Conservation (phyloP, 2,797 vertebrate species). For the Spinus pinus region DNA sequence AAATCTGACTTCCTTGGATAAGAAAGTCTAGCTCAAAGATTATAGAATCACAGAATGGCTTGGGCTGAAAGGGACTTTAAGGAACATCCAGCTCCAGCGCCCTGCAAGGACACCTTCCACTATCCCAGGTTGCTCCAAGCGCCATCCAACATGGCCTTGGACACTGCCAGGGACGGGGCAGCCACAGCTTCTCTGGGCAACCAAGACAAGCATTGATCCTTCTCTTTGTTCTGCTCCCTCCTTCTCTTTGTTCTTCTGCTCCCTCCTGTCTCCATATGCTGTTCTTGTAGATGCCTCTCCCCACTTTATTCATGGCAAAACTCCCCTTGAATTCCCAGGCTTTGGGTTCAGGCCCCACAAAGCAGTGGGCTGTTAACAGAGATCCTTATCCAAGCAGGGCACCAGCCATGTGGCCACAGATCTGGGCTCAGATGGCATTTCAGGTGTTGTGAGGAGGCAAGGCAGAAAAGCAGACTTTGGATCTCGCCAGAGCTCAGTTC, state of each 20-base stretch:
- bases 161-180: not conserved
- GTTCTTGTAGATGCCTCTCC: not conserved
- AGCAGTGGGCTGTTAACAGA: not conserved
- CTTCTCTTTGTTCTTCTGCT: not conserved
- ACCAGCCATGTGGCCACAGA: rapidly evolving
- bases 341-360: not conserved
- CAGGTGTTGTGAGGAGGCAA: constrained; percentile 29
- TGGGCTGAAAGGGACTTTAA: not conserved
- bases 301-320: not conserved
- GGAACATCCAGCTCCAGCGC: not conserved
- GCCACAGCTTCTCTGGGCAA: not conserved
- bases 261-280: not conserved
- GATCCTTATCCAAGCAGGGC: not conserved
- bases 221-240: not conserved
- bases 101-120: not conserved
- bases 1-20: not conserved
- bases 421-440: constrained; percentile 54
- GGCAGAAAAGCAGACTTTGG: constrained; percentile 46
- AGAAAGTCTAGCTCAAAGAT: not conserved
- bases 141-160: not conserved
- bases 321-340: not conserved
- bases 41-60: not conserved
- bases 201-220: not conserved
- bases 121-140: not conserved
- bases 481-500: constrained; percentile 14